phyloP scores from a whole-genome alignment of 1,140 invertebrate species.

The Sycophaga agraensis region DNA sequence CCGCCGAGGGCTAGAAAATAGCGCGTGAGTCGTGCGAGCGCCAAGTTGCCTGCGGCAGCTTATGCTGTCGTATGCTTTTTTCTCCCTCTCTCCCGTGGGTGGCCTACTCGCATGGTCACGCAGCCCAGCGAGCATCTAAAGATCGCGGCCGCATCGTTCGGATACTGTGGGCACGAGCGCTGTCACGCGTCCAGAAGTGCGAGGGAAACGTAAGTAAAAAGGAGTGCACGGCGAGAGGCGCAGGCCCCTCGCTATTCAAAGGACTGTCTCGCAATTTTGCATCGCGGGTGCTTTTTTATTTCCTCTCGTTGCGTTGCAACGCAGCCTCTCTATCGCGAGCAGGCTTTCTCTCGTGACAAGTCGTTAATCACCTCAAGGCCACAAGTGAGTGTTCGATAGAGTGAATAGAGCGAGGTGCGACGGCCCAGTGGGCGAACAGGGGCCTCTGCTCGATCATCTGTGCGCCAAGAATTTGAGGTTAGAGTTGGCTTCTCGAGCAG shows the following conservation, averaged over 20 bases:
- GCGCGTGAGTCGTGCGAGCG: neutral
- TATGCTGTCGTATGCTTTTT: slow-evolving; percentile 17
- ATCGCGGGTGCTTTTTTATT: too few species aligned
- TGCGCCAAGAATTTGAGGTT: neutral
- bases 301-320: too few species aligned
- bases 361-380: neutral
- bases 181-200: neutral
- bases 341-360: neutral
- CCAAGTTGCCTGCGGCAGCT: neutral
- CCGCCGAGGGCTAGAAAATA: neutral
- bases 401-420: neutral
- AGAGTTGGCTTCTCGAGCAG: neutral
- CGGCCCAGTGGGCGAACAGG: neutral
- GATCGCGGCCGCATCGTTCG: too few species aligned
- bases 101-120: neutral
- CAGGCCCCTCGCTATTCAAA: neutral
- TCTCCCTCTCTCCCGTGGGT: neutral
- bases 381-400: neutral
- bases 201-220: neutral
- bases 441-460: neutral
- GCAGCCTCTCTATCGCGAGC: too few species aligned
- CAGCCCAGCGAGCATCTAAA: too few species aligned
- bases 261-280: too few species aligned
- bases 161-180: too few species aligned
- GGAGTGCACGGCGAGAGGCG: neutral